Evolutionary conservation across 1,140 invertebrate species (phyloP).

Genomic region (Archegozetes longisetosus): DNA sequence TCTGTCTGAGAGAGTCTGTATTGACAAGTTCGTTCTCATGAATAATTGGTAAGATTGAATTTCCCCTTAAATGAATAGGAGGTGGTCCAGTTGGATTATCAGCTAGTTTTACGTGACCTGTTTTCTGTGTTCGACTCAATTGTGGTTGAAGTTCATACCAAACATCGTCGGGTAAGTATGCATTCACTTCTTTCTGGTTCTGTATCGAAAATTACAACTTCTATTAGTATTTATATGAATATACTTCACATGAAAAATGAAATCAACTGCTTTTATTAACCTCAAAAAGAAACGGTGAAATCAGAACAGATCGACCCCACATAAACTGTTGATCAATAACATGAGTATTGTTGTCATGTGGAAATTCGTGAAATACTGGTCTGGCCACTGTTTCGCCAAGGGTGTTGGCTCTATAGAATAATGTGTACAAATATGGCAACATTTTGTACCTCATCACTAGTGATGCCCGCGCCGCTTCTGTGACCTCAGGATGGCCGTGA

Average conservation of each 20-base stretch:
- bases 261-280: conserved; percentile 1
- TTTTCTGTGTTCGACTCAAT: too few relatives aligned
- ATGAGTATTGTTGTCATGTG: neutral
- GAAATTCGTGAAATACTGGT: conserved; percentile 30
- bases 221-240: neutral
- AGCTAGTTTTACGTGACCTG: too few relatives aligned
- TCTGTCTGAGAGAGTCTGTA: too few relatives aligned
- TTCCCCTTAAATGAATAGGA: too few relatives aligned
- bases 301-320: conserved; percentile 5
- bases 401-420: conserved; percentile 26
- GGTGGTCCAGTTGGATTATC: too few relatives aligned
- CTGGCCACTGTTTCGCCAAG: too few relatives aligned
- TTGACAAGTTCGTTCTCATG: too few relatives aligned
- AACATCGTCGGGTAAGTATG: neutral
- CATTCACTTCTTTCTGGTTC: neutral
- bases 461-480: conserved; percentile 21
- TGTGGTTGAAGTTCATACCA: too few relatives aligned
- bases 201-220: neutral
- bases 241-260: neutral
- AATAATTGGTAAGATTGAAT: too few relatives aligned
- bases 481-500: conserved; percentile 2
- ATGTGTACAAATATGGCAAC: conserved; percentile 34
- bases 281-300: conserved; percentile 14
- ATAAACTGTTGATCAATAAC: conserved; percentile 14
- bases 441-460: conserved; percentile 31